Conservation (phyloP, 1,140 invertebrate species). For the Notospermus geniculatus region DNA sequence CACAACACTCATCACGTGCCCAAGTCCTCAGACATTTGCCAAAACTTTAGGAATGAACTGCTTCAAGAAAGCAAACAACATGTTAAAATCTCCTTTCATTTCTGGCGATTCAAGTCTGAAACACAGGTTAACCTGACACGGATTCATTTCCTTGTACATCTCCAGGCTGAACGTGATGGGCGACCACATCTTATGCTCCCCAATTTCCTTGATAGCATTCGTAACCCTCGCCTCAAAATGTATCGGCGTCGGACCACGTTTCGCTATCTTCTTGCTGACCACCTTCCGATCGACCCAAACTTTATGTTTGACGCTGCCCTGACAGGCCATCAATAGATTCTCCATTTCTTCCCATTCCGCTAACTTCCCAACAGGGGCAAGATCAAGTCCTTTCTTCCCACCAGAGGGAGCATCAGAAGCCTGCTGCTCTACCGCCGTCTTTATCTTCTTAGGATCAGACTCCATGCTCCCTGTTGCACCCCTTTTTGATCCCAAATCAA, state of each 20-base stretch:
- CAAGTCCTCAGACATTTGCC: too few relatives aligned
- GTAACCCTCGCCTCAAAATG: background rate
- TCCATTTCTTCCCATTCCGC: background rate
- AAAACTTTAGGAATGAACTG: conserved; percentile 5
- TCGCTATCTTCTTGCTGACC: background rate
- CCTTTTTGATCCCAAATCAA: too few relatives aligned
- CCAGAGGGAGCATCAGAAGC: too few relatives aligned
- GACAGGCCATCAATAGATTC: conserved; percentile 1
- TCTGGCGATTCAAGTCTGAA: background rate
- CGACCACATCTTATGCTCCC: background rate
- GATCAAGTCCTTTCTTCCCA: too few relatives aligned
- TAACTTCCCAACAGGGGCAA: too few relatives aligned
- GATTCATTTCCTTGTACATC: background rate
- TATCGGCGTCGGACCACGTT: background rate
- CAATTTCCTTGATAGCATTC: background rate
- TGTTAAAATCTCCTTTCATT: conserved; percentile 6
- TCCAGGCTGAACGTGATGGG: background rate
- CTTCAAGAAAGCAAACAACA: conserved; percentile 4
- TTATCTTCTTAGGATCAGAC: too few relatives aligned
- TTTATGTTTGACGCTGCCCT: background rate
- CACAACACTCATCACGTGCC: too few relatives aligned
- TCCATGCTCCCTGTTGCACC: too few relatives aligned
- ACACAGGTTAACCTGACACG: background rate
- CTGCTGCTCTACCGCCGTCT: too few relatives aligned
- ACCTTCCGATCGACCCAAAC: background rate